Percentiles rank a stretch among this genome's conserved stretches.
Evolutionary conservation across 2,113 vertebrate species (phyloP).

Genomic region (Clarias gariepinus): DNA sequence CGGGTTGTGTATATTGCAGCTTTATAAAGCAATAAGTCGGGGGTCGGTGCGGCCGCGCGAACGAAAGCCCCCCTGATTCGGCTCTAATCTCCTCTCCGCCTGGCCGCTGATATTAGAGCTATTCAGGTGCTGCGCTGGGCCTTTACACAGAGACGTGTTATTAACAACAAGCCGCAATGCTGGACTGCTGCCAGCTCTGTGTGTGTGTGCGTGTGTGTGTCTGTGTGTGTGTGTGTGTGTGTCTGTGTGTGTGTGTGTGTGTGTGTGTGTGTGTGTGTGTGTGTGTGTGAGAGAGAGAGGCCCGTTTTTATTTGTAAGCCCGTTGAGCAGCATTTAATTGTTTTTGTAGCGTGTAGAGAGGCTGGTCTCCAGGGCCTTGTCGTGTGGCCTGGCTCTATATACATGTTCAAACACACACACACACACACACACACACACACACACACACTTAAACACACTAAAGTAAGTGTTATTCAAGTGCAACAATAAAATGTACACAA

Average conservation of each 20-base stretch:
- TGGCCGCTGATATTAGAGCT: conserved; percentile 53
- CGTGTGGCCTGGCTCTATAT: conserved; percentile 32
- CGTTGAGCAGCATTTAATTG: conserved; percentile 46
- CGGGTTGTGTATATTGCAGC: conserved; percentile 51
- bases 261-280: conserved; percentile 59
- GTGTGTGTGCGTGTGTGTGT: conserved; percentile 60
- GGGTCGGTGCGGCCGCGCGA: conserved; percentile 34
- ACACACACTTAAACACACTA: conserved; percentile 3
- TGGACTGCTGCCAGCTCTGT: conserved; percentile 35
- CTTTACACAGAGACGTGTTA: conserved; percentile 45
- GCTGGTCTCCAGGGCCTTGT: conserved; percentile 24
- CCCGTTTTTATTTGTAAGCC: conserved; percentile 38
- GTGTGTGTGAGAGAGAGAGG: conserved; percentile 20
- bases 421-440: not conserved
- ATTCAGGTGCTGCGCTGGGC: conserved; percentile 43
- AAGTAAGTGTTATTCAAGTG: conserved; percentile 12
- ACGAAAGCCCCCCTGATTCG: conserved; percentile 44
- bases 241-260: too few species aligned
- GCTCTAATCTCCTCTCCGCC: conserved; percentile 48
- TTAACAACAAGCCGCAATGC: conserved; percentile 37
- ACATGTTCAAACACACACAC: conserved; percentile 14
- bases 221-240: conserved; percentile 19
- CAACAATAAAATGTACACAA: not conserved
- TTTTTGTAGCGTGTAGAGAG: conserved; percentile 43
- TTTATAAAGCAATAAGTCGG: conserved; percentile 57